Percentiles rank a stretch among this genome's conserved stretches.
These are phyloP conservation scores for Euura lappo DNA, from an alignment of 1,140 invertebrate species.

Conservation along the genomic window DNA sequence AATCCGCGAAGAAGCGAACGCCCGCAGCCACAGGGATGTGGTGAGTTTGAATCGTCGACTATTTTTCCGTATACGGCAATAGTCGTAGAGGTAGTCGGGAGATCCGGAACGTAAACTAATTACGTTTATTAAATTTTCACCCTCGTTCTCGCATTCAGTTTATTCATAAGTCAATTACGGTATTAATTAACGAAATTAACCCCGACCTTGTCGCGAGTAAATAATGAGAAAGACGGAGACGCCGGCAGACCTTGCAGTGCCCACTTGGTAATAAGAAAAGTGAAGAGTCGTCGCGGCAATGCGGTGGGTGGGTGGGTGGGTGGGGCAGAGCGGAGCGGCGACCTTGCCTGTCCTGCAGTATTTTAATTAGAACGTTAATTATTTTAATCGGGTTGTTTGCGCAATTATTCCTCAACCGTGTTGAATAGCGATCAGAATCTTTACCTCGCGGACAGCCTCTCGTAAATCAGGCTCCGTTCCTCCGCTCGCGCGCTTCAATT, in stretches of 20 bases:
- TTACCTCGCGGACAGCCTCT: neutral
- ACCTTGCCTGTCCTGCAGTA: neutral
- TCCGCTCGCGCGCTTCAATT: neutral
- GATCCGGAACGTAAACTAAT: neutral
- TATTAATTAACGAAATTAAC: slow-evolving; percentile 1
- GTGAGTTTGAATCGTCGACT: no score
- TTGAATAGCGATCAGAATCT: slow-evolving; percentile 7
- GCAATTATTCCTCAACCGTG: slow-evolving; percentile 1
- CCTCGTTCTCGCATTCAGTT: neutral
- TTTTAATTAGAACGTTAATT: slow-evolving; percentile 7
- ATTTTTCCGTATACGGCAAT: no score
- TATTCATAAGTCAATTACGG: neutral
- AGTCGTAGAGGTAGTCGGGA: no score
- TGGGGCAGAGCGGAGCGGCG: slow-evolving; percentile 2
- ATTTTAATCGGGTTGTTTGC: slow-evolving; percentile 7
- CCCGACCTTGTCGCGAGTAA: neutral
- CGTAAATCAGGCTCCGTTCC: neutral
- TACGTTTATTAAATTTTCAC: neutral
- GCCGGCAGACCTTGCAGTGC: slow-evolving; percentile 17
- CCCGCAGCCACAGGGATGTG: no score
- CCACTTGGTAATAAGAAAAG: slow-evolving; percentile 25
- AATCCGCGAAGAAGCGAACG: no score
- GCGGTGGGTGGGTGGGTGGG: slow-evolving; percentile 17
- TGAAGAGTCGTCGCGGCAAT: slow-evolving; percentile 20
- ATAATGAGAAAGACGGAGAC: slow-evolving; percentile 29